Percentiles rank a stretch among this genome's conserved stretches.
phyloP scores from a whole-genome alignment of 35 echinoderm and acorn worm species.

The Apostichopus parvimensis region DNA sequence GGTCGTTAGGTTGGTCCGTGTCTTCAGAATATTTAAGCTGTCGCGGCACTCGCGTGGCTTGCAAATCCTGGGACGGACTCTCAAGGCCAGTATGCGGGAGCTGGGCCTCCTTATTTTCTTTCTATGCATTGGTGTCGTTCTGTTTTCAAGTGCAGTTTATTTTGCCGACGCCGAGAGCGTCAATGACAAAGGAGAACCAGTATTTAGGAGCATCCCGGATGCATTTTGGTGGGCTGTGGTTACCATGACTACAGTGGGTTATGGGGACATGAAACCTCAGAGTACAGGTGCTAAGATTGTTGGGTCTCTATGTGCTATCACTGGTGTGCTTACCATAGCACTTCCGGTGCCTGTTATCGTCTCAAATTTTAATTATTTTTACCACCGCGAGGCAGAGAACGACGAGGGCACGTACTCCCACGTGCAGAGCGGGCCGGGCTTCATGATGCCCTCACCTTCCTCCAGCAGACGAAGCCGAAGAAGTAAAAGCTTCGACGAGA shows the following conservation, averaged over 20 bases:
- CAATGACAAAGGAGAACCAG: slow-evolving; percentile 77
- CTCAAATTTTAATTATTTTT: slow-evolving; percentile 99
- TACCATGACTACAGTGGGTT: slow-evolving; percentile 99
- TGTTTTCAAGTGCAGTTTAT: slow-evolving; percentile 98
- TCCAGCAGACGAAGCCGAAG: slow-evolving; percentile 37
- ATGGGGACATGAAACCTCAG: slow-evolving; percentile 98
- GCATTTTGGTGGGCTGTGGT: slow-evolving; percentile 99
- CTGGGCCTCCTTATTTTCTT: slow-evolving; percentile 98
- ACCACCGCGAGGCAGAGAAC: slow-evolving; percentile 94
- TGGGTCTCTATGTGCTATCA: slow-evolving; percentile 94
- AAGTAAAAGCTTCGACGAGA: slow-evolving; percentile 65
- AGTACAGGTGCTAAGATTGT: slow-evolving; percentile 98
- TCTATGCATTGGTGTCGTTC: slow-evolving; percentile 96
- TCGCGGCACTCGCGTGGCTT: slow-evolving; percentile 95
- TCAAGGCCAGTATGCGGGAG: slow-evolving; percentile 98
- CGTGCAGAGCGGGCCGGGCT: slow-evolving; percentile 80
- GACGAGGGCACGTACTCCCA: slow-evolving; percentile 87
- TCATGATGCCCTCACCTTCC: slow-evolving; percentile 69
- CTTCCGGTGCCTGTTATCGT: slow-evolving; percentile 99
- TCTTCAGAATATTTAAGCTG: slow-evolving; percentile 99
- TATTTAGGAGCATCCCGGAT: slow-evolving; percentile 95
- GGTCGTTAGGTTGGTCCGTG: slow-evolving; percentile 96
- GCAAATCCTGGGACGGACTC: slow-evolving; percentile 97
- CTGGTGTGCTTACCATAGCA: slow-evolving; percentile 97
- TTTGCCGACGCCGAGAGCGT: slow-evolving; percentile 92